Percentiles rank a stretch among this genome's conserved stretches.
Conservation (phyloP, 2,888 invertebrate species). For the Caradrina clavipalpis region DNA sequence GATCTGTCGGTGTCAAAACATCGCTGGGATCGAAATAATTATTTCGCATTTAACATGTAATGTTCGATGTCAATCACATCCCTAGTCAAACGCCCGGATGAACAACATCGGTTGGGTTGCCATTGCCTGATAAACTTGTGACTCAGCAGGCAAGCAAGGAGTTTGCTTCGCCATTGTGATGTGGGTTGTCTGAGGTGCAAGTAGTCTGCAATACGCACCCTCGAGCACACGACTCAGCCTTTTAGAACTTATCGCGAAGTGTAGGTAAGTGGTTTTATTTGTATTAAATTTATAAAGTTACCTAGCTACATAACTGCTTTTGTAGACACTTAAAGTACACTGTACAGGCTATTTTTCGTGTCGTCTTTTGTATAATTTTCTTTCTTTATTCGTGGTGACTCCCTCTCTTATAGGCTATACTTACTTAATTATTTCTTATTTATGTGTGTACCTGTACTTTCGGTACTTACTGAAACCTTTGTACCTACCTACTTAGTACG, state of each 20-base stretch:
- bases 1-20: neutral
- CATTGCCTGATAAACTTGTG: neutral
- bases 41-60: constrained; percentile 25
- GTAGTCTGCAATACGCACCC: neutral
- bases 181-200: neutral
- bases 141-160: neutral
- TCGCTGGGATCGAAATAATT: constrained; percentile 15
- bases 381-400: too few species aligned
- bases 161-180: neutral
- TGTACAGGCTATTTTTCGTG: too few species aligned
- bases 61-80: constrained; percentile 4
- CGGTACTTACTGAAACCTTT: too few species aligned
- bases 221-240: neutral
- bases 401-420: too few species aligned
- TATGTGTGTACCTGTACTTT: too few species aligned
- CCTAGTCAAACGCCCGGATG: constrained; percentile 9
- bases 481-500: too few species aligned
- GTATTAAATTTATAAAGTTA: too few species aligned
- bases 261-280: constrained; percentile 17
- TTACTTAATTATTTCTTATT: too few species aligned
- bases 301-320: too few species aligned
- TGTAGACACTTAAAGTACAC: too few species aligned
- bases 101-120: neutral
- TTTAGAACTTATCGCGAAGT: constrained; percentile 2
- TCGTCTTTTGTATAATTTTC: too few species aligned